Evolutionary conservation across 1,140 invertebrate genomes (phyloP).

Genomic region (Lepidurus apus): DNA sequence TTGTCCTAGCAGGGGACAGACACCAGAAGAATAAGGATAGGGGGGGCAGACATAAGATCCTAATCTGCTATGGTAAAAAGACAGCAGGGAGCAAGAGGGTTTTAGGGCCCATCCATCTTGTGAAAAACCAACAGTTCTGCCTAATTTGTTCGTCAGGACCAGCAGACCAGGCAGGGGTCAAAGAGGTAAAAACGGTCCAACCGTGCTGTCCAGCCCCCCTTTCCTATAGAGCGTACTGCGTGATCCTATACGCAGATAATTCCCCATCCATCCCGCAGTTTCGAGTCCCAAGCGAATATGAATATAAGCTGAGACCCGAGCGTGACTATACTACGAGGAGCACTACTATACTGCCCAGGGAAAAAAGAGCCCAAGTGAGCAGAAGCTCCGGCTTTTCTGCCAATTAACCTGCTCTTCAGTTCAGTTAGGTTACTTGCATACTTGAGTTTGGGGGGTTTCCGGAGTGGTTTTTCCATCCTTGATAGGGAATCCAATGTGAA

Average conservation of each 20-base stretch:
- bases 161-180: slow-evolving; percentile 17
- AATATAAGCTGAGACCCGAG: no score
- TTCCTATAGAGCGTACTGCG: neutral
- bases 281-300: neutral
- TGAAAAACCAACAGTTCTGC: slow-evolving; percentile 19
- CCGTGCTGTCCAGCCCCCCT: neutral
- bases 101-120: slow-evolving; percentile 21
- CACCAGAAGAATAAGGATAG: neutral
- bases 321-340: no score
- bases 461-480: no score
- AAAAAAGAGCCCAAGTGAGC: no score
- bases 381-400: no score
- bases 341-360: no score
- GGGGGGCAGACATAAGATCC: slow-evolving; percentile 9
- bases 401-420: no score
- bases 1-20: neutral
- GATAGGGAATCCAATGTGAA: no score
- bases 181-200: slow-evolving; percentile 19
- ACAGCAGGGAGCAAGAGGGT: slow-evolving; percentile 17
- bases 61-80: slow-evolving; percentile 19
- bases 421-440: no score
- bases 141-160: slow-evolving; percentile 21
- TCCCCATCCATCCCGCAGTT: neutral
- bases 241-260: slow-evolving; percentile 16
- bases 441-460: no score